Evolutionary conservation across 2,113 vertebrate genomes (phyloP).

Genomic region (Grallaria varia): DNA sequence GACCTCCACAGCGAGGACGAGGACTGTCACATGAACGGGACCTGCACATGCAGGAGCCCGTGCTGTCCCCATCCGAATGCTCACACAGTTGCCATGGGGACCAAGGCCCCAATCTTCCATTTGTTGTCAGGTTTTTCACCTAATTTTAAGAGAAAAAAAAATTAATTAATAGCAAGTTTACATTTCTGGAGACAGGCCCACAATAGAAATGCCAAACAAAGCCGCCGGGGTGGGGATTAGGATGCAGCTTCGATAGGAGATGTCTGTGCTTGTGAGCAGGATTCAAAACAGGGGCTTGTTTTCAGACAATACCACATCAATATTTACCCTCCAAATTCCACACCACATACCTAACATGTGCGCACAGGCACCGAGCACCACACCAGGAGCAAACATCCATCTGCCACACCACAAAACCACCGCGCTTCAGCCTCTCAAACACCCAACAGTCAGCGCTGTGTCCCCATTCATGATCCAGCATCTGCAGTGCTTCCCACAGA

Average conservation of each 20-base stretch:
- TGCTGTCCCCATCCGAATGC: slow-evolving; percentile 88
- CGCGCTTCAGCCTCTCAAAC: background rate
- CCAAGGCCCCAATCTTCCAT: slow-evolving; percentile 89
- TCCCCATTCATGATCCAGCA: background rate
- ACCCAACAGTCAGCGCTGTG: background rate
- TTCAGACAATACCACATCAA: slow-evolving; percentile 21
- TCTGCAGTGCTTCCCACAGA: background rate
- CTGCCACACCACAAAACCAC: background rate
- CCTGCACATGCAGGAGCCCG: slow-evolving; percentile 88
- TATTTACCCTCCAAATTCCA: slow-evolving; percentile 55
- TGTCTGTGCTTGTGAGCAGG: slow-evolving; percentile 14
- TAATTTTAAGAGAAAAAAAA: slow-evolving; percentile 62
- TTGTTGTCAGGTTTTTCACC: slow-evolving; percentile 89
- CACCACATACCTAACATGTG: background rate
- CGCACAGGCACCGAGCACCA: background rate
- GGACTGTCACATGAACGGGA: slow-evolving; percentile 90
- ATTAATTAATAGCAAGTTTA: slow-evolving; percentile 29
- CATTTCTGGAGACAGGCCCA: slow-evolving; percentile 11
- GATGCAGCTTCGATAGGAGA: slow-evolving; percentile 21
- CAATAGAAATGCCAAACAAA: slow-evolving; percentile 31
- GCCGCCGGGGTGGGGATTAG: background rate
- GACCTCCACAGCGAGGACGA: slow-evolving; percentile 87
- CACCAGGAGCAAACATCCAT: background rate
- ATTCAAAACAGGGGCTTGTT: slow-evolving; percentile 37
- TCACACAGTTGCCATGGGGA: slow-evolving; percentile 92